Evolutionary conservation across 2,888 invertebrate genomes (phyloP).

Genomic region (Tipula vernalis): DNA sequence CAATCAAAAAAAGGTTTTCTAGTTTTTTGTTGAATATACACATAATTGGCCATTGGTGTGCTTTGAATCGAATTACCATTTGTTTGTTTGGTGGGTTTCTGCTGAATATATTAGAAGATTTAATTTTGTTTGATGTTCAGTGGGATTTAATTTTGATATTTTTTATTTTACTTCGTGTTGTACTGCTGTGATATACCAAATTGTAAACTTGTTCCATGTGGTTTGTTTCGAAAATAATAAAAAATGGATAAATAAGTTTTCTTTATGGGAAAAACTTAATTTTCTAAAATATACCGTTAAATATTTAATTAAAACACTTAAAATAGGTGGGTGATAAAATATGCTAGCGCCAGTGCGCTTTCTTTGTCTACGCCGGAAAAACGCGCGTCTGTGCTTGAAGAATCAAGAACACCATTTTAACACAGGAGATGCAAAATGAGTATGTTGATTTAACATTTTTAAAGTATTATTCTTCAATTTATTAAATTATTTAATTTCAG

Average conservation of each 20-base stretch:
- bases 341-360: neutral
- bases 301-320: neutral
- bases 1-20: too few relatives aligned
- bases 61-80: too few relatives aligned
- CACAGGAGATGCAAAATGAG: neutral
- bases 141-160: neutral
- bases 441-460: neutral
- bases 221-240: neutral
- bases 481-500: neutral
- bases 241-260: neutral
- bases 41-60: too few relatives aligned
- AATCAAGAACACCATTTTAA: neutral
- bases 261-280: neutral
- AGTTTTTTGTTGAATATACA: too few relatives aligned
- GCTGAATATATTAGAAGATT: too few relatives aligned
- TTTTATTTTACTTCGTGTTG: neutral
- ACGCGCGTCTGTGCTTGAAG: neutral
- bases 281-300: neutral
- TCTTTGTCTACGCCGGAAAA: neutral
- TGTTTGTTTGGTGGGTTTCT: too few relatives aligned
- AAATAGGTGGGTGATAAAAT: neutral
- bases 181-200: neutral
- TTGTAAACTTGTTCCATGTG: neutral
- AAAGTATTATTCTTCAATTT: neutral
- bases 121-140: neutral